These are phyloP conservation scores for Apodemia zela DNA, from an alignment of 2,888 invertebrate species.

Conservation along the genomic window DNA sequence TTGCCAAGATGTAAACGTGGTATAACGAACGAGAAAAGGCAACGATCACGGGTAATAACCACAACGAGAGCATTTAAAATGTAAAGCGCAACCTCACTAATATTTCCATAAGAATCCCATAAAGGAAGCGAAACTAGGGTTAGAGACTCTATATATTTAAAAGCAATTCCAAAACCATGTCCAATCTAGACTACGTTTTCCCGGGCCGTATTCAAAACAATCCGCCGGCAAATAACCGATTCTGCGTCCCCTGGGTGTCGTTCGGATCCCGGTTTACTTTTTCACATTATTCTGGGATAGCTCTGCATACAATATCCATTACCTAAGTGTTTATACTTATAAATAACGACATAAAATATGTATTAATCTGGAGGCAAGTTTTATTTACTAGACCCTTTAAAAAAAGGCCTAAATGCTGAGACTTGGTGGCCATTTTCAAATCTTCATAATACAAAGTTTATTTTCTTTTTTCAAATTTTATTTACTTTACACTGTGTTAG, in stretches of 20 bases:
- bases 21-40: no score
- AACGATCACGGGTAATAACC: background rate
- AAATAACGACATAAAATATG: slow-evolving; percentile 34
- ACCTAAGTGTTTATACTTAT: slow-evolving; percentile 72
- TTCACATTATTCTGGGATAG: slow-evolving; percentile 33
- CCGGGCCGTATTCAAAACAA: slow-evolving; percentile 66
- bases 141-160: slow-evolving; percentile 30
- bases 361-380: no score
- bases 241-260: slow-evolving; percentile 65
- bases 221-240: slow-evolving; percentile 74
- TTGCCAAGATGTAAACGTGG: no score
- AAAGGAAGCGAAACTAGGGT: slow-evolving; percentile 14
- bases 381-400: no score
- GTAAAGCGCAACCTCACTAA: slow-evolving; percentile 10
- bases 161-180: slow-evolving; percentile 41
- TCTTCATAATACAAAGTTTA: no score
- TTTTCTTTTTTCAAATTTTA: no score
- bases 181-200: slow-evolving; percentile 34
- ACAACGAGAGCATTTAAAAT: slow-evolving; percentile 2
- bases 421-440: no score
- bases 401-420: no score
- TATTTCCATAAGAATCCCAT: slow-evolving; percentile 10
- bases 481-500: no score
- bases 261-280: slow-evolving; percentile 62
- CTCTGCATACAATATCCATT: slow-evolving; percentile 55